Base-by-base conservation (phyloP, 2,113 vertebrate genomes). In the Dasyprocta punctata region DNA sequence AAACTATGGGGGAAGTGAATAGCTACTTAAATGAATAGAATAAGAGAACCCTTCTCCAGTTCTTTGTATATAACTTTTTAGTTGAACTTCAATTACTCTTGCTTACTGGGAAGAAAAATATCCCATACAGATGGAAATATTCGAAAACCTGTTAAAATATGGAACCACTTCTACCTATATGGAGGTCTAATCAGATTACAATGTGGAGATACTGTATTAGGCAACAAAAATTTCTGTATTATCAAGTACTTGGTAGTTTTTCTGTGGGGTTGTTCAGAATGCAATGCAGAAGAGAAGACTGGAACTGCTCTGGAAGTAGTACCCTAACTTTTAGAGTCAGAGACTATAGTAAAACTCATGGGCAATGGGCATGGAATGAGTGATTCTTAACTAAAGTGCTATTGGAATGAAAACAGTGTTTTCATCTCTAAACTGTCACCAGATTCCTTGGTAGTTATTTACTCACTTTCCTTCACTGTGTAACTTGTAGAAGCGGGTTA, bases 81-180 rank as follows among this genome's bases (percentile, higher is more conserved):
- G 26, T 80, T 96, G 44, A 73, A 16, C n/a, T 92, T 89, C 33
- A 75, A 14, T 92, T 95, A 61, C 36, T 94, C 36, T 54, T 96
- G 38, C 71, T 77, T 96, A 89, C 44, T 84, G 60, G 89, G 44
- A 85, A 88, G 60, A 96, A 90, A 96, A 89, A 69, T 47, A 90
- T 87, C 5, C 49, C 60, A 60, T 54, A 6, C 3, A 33, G 83
- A 89, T 92, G 82, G 41, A 96, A 77, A 83, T 95, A 26, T 60
- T 95, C 81, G 60, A 47, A 7, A 95, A 81, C 95, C 81, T 94
- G n/a, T 89, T 95, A 87, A 88, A 95, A 95, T 94, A 71, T 85
- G 8, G 81, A 96, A 36, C 60, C 20, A 86, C 56, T 89, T 90
- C 54, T 33, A 91, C 47, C 47, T 95, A 47, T 75, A 12, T 65